A percentile compares a stretch with the other conserved stretches of the same genome.
Conservation (phyloP, 2,113 vertebrate species). For the Sisor rabdophorus region DNA sequence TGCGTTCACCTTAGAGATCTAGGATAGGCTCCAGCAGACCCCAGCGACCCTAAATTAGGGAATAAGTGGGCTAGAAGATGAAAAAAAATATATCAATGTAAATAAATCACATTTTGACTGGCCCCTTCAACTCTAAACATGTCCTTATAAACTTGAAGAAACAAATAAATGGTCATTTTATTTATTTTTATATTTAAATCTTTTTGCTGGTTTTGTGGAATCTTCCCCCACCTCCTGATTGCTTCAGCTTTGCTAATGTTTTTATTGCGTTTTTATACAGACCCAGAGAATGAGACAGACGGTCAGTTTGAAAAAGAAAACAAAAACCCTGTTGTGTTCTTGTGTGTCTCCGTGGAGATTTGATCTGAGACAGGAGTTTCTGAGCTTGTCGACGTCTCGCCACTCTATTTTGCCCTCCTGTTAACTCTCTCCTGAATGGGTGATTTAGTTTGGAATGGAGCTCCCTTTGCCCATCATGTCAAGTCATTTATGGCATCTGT, state of each 20-base stretch:
- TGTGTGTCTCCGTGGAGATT: conserved; percentile 31
- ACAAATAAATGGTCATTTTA: neutral
- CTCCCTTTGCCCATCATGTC: conserved; percentile 65
- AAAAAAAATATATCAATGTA: neutral
- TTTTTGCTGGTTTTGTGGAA: neutral
- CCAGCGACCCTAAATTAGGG: too few relatives aligned
- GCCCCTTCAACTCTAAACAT: neutral
- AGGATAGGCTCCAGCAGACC: too few relatives aligned
- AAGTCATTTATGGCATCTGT: conserved; percentile 73
- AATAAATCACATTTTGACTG: neutral
- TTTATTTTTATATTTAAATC: too few relatives aligned
- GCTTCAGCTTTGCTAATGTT: neutral
- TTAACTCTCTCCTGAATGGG: conserved; percentile 49
- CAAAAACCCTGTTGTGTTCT: neutral
- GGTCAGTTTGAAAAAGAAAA: neutral
- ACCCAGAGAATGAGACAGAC: neutral
- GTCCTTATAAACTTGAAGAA: neutral
- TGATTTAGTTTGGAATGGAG: conserved; percentile 61
- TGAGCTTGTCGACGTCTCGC: conserved; percentile 26
- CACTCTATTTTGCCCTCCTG: conserved; percentile 24
- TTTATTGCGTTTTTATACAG: neutral
- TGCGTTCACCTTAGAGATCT: too few relatives aligned
- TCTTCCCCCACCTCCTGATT: neutral
- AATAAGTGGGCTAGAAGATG: too few relatives aligned
- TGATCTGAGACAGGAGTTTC: conserved; percentile 30